phyloP scores from a whole-genome alignment of 64 coral and sea anemone genomes.

The Montipora sp. region DNA sequence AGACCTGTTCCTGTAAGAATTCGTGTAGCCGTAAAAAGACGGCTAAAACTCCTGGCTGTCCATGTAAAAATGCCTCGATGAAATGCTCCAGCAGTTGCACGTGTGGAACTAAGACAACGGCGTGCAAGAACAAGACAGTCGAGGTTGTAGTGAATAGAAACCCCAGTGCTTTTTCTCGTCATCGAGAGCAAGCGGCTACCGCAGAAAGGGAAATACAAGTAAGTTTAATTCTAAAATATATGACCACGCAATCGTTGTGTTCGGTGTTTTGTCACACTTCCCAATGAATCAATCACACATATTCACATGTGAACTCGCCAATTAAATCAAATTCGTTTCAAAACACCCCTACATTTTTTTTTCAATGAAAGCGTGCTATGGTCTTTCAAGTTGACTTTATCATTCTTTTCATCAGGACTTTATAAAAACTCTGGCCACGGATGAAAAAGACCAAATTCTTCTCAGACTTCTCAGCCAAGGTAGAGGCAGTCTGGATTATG shows the following conservation, averaged over 20 bases:
- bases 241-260: neutral
- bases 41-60: neutral
- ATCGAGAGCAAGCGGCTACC: neutral
- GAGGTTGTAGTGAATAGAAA: conserved; percentile 9
- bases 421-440: neutral
- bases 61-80: neutral
- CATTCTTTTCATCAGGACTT: conserved; percentile 10
- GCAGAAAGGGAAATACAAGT: neutral
- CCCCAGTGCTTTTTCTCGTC: conserved; percentile 27
- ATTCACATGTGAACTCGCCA: neutral
- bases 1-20: neutral
- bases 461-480: conserved; percentile 27
- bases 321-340: too few species aligned
- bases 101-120: neutral
- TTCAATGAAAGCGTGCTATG: neutral
- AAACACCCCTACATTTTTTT: neutral
- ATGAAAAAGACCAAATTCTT: conserved; percentile 30
- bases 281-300: neutral
- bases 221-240: neutral
- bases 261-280: neutral
- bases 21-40: too few species aligned
- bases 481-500: conserved; percentile 66
- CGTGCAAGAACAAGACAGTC: neutral
- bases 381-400: neutral
- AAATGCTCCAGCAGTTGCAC: conserved; percentile 1